Conservation (phyloP, 1,140 invertebrate species). For the Trichonephila clavata region DNA sequence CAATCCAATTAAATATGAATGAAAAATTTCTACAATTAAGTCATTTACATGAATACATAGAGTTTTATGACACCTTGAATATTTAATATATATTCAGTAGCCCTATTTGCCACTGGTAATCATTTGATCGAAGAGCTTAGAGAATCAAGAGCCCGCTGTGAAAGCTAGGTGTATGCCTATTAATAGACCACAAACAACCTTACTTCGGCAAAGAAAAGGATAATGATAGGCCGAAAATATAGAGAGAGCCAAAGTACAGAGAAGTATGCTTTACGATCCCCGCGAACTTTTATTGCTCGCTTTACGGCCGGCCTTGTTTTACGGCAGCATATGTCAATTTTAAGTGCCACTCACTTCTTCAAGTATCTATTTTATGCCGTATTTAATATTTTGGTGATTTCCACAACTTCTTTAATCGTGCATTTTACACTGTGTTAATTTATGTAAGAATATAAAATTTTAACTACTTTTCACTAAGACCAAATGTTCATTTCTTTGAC, state of each 20-base stretch:
- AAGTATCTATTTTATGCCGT: slow-evolving; percentile 59
- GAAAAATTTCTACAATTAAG: no score
- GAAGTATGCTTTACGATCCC: slow-evolving; percentile 58
- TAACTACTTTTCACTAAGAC: not conserved
- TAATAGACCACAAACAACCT: slow-evolving; percentile 65
- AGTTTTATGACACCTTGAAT: no score
- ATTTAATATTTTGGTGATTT: slow-evolving; percentile 63
- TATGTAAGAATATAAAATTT: slow-evolving; percentile 19
- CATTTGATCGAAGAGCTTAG: not conserved
- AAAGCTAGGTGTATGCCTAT: slow-evolving; percentile 34
- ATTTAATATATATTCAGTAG: not conserved
- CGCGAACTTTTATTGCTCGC: slow-evolving; percentile 62
- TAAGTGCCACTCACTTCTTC: slow-evolving; percentile 56
- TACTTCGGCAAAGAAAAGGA: slow-evolving; percentile 27
- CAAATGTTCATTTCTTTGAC: not conserved
- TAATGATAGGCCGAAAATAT: slow-evolving; percentile 47
- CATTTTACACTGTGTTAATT: not conserved
- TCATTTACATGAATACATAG: no score
- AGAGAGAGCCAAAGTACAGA: slow-evolving; percentile 45
- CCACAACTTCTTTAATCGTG: not conserved
- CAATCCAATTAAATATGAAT: no score
- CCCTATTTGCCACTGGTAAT: not conserved
- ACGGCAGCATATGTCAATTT: slow-evolving; percentile 67
- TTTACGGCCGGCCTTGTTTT: slow-evolving; percentile 69
- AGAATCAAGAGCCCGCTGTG: not conserved